These are phyloP conservation scores for Eleginops maclovinus DNA, from an alignment of 2,113 vertebrate species.

Conservation along the genomic window DNA sequence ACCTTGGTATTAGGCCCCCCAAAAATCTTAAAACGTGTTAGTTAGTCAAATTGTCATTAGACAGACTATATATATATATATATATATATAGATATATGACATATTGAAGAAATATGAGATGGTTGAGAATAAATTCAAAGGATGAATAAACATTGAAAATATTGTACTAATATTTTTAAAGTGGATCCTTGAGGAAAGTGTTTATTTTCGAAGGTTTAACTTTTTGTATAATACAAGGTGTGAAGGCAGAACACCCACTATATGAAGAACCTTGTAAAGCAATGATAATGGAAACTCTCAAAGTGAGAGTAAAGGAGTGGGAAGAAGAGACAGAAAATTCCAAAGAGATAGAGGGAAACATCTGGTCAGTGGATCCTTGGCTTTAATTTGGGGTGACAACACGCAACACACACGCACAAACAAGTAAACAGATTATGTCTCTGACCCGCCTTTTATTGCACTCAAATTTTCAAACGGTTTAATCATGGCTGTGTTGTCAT, in stretches of 20 bases:
- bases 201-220: neutral
- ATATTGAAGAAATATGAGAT: no score
- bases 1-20: no score
- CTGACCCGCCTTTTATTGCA: conserved; percentile 9
- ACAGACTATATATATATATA: no score
- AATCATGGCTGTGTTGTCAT: conserved; percentile 17
- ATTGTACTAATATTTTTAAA: no score
- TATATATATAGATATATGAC: no score
- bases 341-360: conserved; percentile 48
- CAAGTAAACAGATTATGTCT: conserved; percentile 2
- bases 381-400: conserved; percentile 48
- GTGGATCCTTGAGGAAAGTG: neutral
- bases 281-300: conserved; percentile 18
- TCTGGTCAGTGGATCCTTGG: conserved; percentile 65
- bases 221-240: no score
- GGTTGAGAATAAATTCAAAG: no score
- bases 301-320: conserved; percentile 17
- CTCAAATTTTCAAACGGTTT: conserved; percentile 2
- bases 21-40: no score
- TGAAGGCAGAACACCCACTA: neutral
- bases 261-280: conserved; percentile 13
- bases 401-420: neutral
- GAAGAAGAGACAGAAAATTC: conserved; percentile 30
- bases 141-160: no score
- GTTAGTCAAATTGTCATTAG: no score